Evolutionary conservation across 2,113 vertebrate species (phyloP).

Genomic region (Nannospalax galili): DNA sequence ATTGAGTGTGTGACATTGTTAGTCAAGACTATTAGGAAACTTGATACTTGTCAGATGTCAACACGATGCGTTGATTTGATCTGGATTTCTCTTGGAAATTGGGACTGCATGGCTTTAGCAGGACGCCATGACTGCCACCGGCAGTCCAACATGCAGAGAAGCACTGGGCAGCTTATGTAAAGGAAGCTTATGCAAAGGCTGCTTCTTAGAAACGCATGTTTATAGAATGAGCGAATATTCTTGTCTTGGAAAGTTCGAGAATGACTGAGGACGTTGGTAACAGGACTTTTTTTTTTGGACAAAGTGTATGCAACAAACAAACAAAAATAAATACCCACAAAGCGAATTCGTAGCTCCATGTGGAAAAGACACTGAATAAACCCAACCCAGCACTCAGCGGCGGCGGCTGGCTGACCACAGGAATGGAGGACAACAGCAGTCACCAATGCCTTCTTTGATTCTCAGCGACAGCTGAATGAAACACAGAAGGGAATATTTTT

Average conservation of each 20-base stretch:
- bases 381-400: not conserved
- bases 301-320: not conserved
- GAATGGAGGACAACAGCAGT: not conserved
- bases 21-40: slow-evolving; percentile 48
- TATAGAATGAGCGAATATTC: not conserved
- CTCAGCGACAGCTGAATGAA: slow-evolving; percentile 23
- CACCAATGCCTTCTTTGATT: not conserved
- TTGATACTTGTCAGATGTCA: slow-evolving; percentile 34
- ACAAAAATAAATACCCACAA: not conserved
- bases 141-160: not conserved
- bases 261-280: slow-evolving; percentile 17
- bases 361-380: not conserved
- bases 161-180: not conserved
- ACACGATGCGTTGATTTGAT: slow-evolving; percentile 31
- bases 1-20: not conserved
- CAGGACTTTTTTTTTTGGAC: slow-evolving; percentile 37
- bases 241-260: not conserved
- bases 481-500: slow-evolving; percentile 56
- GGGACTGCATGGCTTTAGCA: slow-evolving; percentile 20
- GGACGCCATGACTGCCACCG: not conserved
- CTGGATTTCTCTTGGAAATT: slow-evolving; percentile 45
- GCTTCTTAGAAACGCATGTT: slow-evolving; percentile 19
- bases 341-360: not conserved
- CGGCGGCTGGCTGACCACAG: not conserved
- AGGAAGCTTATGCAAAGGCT: slow-evolving; percentile 44